Evolutionary conservation across 2,888 invertebrate genomes (phyloP).

Genomic region (Theretra japonica): DNA sequence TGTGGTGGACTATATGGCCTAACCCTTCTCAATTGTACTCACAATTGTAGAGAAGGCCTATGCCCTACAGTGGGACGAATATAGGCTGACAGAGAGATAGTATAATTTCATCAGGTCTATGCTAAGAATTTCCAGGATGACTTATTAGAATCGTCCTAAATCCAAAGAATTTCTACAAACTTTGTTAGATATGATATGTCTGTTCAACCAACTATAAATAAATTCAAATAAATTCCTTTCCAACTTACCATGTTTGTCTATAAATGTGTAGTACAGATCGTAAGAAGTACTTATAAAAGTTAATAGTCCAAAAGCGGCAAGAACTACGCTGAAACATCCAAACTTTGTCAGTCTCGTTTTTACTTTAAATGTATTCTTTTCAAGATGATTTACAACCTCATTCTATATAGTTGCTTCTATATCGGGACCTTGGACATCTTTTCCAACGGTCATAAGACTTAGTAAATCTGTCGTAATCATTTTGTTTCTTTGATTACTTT

Average conservation of each 20-base stretch:
- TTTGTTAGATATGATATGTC: too few species aligned
- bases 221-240: not conserved
- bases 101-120: too few species aligned
- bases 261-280: slow-evolving; percentile 45
- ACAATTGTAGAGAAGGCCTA: too few species aligned
- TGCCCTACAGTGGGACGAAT: too few species aligned
- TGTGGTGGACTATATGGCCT: too few species aligned
- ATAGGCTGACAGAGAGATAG: too few species aligned
- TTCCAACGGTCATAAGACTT: not conserved
- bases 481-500: not conserved
- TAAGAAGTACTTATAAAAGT: slow-evolving; percentile 60
- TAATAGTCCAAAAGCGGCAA: slow-evolving; percentile 54
- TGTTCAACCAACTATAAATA: not conserved
- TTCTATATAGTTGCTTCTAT: not conserved
- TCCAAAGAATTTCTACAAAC: too few species aligned
- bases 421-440: not conserved
- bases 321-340: slow-evolving; percentile 47
- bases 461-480: not conserved
- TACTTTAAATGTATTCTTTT: not conserved
- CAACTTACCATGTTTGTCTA: slow-evolving; percentile 29
- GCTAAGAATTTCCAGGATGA: too few species aligned
- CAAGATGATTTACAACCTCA: not conserved
- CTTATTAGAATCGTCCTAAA: too few species aligned
- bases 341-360: not conserved
- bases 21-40: too few species aligned